Base-by-base conservation (phyloP, 2,113 vertebrate genomes). In the Tilapia sparmanii region DNA sequence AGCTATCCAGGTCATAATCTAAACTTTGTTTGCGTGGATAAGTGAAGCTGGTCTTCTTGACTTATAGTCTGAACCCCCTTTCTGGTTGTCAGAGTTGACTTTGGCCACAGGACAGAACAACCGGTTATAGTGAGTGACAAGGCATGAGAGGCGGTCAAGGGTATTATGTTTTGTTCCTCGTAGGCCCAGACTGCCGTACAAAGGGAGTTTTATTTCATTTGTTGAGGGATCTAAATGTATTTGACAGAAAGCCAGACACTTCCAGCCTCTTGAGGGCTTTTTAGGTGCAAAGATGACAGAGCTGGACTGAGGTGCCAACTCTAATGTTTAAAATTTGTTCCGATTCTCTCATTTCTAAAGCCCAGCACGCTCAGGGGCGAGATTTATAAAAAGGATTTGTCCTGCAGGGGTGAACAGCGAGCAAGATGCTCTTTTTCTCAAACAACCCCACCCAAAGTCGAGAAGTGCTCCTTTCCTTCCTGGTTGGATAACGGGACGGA, bases 141-240 rank as follows among this genome's bases (percentile, higher is more conserved):
- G 90, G 89, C 90, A 83, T 81, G 90, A 63, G 55, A 90, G 50
- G 26, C 88, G 86, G 55, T 87, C 83, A 90, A 89, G 66, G 26
- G 45, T 89, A 83, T 89, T 89, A 80, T 38, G 59, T 91, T 91
- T 84, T 90, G 53, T 40, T 90, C 82, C 57, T 90, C 53, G 16
- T 76, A 76, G 68, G 47, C 38, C 78, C 79, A 29, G 50, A 52
- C 53, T 84, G 50, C n/a, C 52, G 42, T 89, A 93, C 87, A 92
- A 93, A 94, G 71, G 52, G 85, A 52, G 61, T 93, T 94, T 91
- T 87, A 89, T 93, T 90, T 92, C 73, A 87, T 90, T 89, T 85
- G 82, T 86, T 71, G 50, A 71, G 71, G 31, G 86, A 66, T 83
- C 42, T 82, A 83, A 90, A 89, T 87, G 89, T 87, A 86, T 76